phyloP scores from a whole-genome alignment of 1,140 invertebrate species.

The Dinothrombium tinctorium region DNA sequence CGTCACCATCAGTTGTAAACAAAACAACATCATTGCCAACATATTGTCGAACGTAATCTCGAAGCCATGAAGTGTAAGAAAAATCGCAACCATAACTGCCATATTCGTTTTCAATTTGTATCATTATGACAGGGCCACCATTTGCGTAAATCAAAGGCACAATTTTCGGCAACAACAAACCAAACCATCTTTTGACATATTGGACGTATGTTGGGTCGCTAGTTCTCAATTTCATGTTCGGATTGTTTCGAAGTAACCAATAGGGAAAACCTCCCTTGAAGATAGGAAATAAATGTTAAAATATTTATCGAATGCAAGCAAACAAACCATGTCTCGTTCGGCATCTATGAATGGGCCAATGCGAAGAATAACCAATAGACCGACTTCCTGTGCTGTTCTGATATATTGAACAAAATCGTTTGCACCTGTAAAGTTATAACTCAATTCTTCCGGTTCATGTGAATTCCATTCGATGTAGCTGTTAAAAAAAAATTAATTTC shows the following conservation, averaged over 20 bases:
- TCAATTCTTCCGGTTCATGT: conserved; percentile 4
- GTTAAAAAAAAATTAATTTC: not conserved
- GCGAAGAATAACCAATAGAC: conserved; percentile 23
- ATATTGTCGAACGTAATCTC: conserved; percentile 5
- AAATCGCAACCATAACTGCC: conserved; percentile 16
- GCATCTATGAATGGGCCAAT: conserved; percentile 28
- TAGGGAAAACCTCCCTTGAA: conserved; percentile 20
- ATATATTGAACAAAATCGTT: conserved; percentile 22
- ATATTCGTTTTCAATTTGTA: conserved; percentile 19
- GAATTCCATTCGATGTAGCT: conserved; percentile 10
- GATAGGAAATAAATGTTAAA: not conserved
- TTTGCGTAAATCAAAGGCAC: conserved; percentile 21
- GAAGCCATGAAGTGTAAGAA: conserved; percentile 8
- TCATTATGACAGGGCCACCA: conserved; percentile 24
- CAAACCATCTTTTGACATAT: conserved; percentile 20
- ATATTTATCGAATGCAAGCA: not conserved
- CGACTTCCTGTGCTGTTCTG: conserved; percentile 21
- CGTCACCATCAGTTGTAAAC: conserved; percentile 12
- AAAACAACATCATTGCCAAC: conserved; percentile 13
- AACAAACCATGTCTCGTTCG: conserved; percentile 25
- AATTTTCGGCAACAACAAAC: conserved; percentile 20
- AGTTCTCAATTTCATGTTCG: conserved; percentile 11
- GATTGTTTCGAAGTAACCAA: conserved; percentile 18
- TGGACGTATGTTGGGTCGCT: conserved; percentile 17
- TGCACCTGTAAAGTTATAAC: conserved; percentile 1